A percentile compares a stretch with the other conserved stretches of the same genome.
Conservation (phyloP, 2,113 vertebrate species). For the Centrocercus urophasianus region DNA sequence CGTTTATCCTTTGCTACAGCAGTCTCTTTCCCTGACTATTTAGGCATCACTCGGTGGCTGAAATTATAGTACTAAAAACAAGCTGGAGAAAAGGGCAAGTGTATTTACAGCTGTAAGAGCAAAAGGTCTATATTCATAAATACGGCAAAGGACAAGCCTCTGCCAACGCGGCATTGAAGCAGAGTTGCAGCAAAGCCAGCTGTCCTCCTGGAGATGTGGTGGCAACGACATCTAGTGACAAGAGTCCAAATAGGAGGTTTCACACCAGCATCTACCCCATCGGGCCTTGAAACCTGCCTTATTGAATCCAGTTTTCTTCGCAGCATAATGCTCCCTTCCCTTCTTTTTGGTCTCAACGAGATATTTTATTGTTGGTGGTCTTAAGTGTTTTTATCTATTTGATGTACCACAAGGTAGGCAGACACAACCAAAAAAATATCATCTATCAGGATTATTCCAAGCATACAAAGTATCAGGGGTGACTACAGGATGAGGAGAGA, state of each 20-base stretch:
- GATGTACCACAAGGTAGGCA: not conserved
- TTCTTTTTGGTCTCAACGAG: not conserved
- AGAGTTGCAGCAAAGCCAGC: not conserved
- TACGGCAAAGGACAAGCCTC: not conserved
- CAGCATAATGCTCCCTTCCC: too few species aligned
- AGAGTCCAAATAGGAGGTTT: not conserved
- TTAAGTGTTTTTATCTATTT: not conserved
- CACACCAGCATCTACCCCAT: not conserved
- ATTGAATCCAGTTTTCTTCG: not conserved
- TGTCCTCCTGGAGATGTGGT: not conserved
- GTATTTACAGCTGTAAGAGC: not conserved
- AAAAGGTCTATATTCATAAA: not conserved
- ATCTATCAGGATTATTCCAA: not conserved
- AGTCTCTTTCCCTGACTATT: not conserved
- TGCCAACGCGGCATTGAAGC: not conserved
- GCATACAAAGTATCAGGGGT: not conserved
- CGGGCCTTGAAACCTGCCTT: fast-evolving
- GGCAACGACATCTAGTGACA: slow-evolving; percentile 28
- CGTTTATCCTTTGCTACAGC: not conserved
- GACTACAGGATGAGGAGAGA: not conserved
- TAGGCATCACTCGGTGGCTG: not conserved
- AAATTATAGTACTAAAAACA: not conserved
- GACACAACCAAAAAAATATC: not conserved
- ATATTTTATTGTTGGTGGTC: not conserved
- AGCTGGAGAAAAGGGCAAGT: not conserved